phyloP scores from a whole-genome alignment of 2,888 invertebrate species.

The Callosobruchus maculatus region DNA sequence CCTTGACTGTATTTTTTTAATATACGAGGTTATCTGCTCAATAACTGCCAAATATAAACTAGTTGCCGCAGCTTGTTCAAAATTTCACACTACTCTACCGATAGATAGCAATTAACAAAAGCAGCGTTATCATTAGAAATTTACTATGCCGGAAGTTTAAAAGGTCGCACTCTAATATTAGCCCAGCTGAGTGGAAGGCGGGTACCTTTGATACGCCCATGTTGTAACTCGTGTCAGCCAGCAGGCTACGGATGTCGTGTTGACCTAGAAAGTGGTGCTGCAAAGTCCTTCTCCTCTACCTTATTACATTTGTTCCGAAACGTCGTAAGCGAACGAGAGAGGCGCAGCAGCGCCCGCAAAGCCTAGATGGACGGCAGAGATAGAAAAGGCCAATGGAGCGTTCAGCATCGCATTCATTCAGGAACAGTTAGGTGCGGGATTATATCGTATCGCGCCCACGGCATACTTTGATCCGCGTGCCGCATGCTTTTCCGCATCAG shows the following conservation, averaged over 20 bases:
- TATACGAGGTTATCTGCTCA: too few relatives aligned
- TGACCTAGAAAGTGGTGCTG: not conserved
- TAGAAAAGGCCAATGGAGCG: not conserved
- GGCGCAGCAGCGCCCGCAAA: not conserved
- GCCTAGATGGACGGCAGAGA: not conserved
- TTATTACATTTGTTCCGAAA: not conserved
- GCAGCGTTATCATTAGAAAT: too few relatives aligned
- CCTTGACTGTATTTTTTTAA: too few relatives aligned
- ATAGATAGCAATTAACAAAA: too few relatives aligned
- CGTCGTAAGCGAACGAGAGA: not conserved
- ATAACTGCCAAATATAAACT: too few relatives aligned
- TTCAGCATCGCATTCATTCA: not conserved
- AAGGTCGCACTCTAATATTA: too few relatives aligned
- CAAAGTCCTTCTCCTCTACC: not conserved
- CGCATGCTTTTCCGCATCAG: not conserved
- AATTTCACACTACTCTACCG: too few relatives aligned
- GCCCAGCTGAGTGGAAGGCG: too few relatives aligned
- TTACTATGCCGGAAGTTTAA: too few relatives aligned
- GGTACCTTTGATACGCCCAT: not conserved
- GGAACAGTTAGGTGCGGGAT: not conserved
- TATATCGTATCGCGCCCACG: slow-evolving; percentile 4
- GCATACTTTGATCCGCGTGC: not conserved
- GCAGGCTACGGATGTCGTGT: not conserved
- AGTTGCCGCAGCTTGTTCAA: too few relatives aligned
- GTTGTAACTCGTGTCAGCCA: not conserved